These are phyloP conservation scores for Phoenoteleia sp. DNA, from an alignment of 2,888 invertebrate genomes.

Conservation along the genomic window DNA sequence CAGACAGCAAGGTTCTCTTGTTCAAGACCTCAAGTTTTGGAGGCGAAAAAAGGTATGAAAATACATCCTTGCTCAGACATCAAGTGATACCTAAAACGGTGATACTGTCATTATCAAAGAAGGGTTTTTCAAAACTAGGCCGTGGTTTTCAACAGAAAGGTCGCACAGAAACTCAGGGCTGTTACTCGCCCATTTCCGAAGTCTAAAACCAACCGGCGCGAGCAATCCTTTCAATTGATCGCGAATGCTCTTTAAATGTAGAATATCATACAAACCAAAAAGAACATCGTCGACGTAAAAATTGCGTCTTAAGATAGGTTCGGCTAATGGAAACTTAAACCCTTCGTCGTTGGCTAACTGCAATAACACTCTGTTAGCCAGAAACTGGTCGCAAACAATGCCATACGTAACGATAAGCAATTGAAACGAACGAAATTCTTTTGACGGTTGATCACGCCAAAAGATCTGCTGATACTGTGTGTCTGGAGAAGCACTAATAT, in stretches of 20 bases:
- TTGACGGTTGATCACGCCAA: not conserved
- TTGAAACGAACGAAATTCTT: not conserved
- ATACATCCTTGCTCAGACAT: not conserved
- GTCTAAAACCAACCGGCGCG: too few species aligned
- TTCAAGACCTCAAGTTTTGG: not conserved
- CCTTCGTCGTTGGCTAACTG: not conserved
- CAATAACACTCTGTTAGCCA: not conserved
- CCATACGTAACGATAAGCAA: not conserved
- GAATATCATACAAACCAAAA: not conserved
- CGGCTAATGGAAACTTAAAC: not conserved
- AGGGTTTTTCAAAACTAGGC: too few species aligned
- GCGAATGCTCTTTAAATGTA: too few species aligned
- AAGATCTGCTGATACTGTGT: not conserved
- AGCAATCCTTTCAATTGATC: too few species aligned
- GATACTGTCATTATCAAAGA: not conserved
- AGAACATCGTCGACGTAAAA: conserved; percentile 6
- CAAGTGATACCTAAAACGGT: not conserved
- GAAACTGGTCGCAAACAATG: not conserved
- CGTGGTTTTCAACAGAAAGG: not conserved
- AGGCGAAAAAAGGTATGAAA: not conserved
- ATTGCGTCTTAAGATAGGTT: not conserved
- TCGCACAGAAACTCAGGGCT: too few species aligned
- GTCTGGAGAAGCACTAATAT: not conserved
- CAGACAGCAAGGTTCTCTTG: not conserved
- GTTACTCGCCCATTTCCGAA: too few species aligned